These are phyloP conservation scores for Echinarachnius parma DNA, from an alignment of 53 echinoderm and acorn worm genomes.

Conservation along the genomic window DNA sequence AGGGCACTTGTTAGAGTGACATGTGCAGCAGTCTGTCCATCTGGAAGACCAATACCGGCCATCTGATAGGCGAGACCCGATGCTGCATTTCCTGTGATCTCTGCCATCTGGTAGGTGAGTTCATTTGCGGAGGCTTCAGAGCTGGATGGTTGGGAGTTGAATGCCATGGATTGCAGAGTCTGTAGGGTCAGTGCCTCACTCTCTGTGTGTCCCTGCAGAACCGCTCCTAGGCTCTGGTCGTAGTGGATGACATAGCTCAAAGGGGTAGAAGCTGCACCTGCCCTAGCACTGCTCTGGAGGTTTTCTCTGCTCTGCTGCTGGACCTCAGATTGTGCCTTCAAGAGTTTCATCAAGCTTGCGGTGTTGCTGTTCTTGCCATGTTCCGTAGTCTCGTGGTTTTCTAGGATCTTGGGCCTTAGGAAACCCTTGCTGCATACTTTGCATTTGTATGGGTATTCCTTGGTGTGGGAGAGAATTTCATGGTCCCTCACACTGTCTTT, in stretches of 20 bases:
- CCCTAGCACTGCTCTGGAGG: neutral
- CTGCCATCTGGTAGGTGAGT: constrained; percentile 33
- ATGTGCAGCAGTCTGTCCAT: neutral
- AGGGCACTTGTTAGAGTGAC: constrained; percentile 7
- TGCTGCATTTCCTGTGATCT: constrained; percentile 19
- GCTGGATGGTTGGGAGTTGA: neutral
- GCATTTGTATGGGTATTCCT: constrained; percentile 77
- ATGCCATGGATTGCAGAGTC: constrained; percentile 9
- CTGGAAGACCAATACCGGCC: constrained; percentile 5
- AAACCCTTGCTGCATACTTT: constrained; percentile 75
- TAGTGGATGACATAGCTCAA: constrained; percentile 52
- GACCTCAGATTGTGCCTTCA: constrained; percentile 21
- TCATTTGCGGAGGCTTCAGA: neutral
- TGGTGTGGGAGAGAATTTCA: constrained; percentile 74
- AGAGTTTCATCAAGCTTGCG: constrained; percentile 12
- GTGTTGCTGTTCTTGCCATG: constrained; percentile 31
- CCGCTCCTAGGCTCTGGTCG: constrained; percentile 39
- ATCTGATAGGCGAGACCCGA: constrained; percentile 9
- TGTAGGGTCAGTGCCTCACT: constrained; percentile 13
- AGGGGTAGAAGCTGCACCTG: constrained; percentile 10
- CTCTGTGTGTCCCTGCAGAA: constrained; percentile 11
- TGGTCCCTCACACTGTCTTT: constrained; percentile 88
- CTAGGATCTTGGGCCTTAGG: constrained; percentile 80
- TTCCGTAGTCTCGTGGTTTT: constrained; percentile 61
- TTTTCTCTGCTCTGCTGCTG: neutral